These are phyloP conservation scores for Meloidogyne hapla DNA, from an alignment of 1,140 invertebrate species.

Conservation along the genomic window DNA sequence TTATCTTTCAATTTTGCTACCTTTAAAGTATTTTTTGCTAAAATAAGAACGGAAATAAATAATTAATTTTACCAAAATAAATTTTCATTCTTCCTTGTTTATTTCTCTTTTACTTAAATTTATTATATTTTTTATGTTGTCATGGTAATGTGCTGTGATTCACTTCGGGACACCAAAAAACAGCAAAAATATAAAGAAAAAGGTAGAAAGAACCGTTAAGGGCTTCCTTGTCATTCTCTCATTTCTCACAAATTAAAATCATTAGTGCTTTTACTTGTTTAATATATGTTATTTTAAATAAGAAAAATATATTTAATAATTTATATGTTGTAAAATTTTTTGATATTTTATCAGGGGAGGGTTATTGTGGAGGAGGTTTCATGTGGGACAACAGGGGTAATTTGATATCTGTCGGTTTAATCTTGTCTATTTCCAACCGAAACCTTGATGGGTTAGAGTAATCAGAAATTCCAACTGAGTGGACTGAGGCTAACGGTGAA, in stretches of 20 bases:
- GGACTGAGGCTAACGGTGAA: too few relatives aligned
- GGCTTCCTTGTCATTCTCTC: background rate
- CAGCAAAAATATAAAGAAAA: background rate
- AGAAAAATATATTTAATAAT: too few relatives aligned
- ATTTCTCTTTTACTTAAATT: background rate
- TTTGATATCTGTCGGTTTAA: background rate
- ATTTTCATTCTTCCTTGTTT: background rate
- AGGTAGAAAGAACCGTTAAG: background rate
- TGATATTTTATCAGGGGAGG: too few relatives aligned
- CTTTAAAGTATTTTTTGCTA: constrained; percentile 5
- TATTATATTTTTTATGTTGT: background rate
- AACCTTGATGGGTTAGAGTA: background rate
- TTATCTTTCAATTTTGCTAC: too few relatives aligned
- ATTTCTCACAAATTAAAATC: background rate
- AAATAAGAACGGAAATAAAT: constrained; percentile 3
- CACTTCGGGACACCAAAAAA: background rate
- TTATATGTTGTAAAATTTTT: too few relatives aligned
- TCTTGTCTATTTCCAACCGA: background rate
- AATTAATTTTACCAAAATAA: background rate
- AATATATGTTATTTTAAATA: too few relatives aligned
- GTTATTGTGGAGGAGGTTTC: too few relatives aligned
- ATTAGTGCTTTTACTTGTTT: background rate
- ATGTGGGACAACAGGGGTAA: too few relatives aligned
- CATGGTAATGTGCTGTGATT: background rate
- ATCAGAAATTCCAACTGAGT: background rate